phyloP scores from a whole-genome alignment of 2,113 vertebrate genomes.

The Hystrix brachyura region DNA sequence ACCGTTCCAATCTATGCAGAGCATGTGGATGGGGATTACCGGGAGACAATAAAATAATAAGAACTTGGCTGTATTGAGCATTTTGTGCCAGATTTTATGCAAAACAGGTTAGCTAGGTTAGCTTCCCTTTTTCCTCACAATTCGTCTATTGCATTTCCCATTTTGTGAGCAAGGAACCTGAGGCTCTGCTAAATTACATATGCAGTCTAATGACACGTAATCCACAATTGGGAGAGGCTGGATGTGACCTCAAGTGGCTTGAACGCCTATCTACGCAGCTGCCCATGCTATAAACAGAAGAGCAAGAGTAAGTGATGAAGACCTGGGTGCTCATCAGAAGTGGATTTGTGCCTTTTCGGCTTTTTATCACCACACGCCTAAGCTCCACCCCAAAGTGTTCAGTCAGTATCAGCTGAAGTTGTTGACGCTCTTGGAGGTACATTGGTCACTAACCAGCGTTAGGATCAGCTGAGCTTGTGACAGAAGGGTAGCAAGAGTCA shows the following conservation, averaged over 20 bases:
- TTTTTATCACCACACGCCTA: not conserved
- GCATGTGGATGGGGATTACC: fast-evolving
- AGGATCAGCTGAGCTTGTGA: not conserved
- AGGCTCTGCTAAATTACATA: not conserved
- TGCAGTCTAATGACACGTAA: not conserved
- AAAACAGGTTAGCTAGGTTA: not conserved
- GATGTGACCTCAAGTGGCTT: not conserved
- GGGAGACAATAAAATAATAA: not conserved
- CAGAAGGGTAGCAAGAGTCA: not conserved
- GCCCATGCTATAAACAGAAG: not conserved
- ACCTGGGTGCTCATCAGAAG: not conserved
- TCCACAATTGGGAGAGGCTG: not conserved
- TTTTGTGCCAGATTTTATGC: not conserved
- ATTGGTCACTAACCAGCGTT: not conserved
- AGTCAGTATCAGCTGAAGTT: not conserved
- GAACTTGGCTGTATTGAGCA: not conserved
- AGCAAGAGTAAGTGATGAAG: fast-evolving
- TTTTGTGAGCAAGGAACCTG: not conserved
- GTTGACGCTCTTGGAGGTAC: not conserved
- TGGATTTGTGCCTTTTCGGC: not conserved
- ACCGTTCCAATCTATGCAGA: not conserved
- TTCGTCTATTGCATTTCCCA: not conserved
- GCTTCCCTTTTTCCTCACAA: not conserved
- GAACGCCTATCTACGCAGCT: no score
- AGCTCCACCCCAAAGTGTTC: not conserved